Evolutionary conservation across 2,888 invertebrate species (phyloP).

Genomic region (Thelaira solivaga): DNA sequence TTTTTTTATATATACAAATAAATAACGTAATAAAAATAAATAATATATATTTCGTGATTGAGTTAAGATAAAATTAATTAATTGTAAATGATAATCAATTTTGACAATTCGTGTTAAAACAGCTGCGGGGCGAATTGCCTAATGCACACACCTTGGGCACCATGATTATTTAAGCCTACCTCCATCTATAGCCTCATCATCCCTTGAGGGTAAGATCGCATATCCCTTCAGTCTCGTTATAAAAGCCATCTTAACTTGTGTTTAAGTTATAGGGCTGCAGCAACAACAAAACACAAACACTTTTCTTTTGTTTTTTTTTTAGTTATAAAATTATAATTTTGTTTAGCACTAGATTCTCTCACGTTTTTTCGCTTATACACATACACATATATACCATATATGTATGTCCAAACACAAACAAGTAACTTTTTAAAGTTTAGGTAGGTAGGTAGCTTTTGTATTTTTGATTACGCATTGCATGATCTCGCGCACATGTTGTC

Average conservation of each 20-base stretch:
- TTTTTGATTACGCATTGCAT: not conserved
- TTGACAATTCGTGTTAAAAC: too few species aligned
- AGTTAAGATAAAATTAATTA: too few species aligned
- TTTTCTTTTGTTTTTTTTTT: not conserved
- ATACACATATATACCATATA: not conserved
- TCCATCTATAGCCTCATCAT: constrained; percentile 21
- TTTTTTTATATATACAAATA: too few species aligned
- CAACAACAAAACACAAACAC: not conserved
- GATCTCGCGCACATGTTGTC: constrained; percentile 4
- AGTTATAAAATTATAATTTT: not conserved
- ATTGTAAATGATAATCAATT: too few species aligned
- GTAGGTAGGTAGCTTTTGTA: too few species aligned
- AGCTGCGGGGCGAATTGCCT: too few species aligned
- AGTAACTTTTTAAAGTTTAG: too few species aligned
- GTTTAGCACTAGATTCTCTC: not conserved
- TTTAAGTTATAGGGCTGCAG: not conserved
- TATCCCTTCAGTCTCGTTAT: constrained; percentile 20
- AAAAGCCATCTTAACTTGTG: constrained; percentile 21
- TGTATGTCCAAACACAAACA: too few species aligned
- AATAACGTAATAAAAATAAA: too few species aligned
- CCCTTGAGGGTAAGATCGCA: constrained; percentile 15
- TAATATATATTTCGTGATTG: too few species aligned
- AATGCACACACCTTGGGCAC: too few species aligned
- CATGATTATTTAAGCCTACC: constrained; percentile 28
- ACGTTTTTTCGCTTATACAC: not conserved